Percentiles rank a stretch among this genome's conserved stretches.
phyloP scores from a whole-genome alignment of 2,888 invertebrate genomes.

The Dinocampus coccinellae region DNA sequence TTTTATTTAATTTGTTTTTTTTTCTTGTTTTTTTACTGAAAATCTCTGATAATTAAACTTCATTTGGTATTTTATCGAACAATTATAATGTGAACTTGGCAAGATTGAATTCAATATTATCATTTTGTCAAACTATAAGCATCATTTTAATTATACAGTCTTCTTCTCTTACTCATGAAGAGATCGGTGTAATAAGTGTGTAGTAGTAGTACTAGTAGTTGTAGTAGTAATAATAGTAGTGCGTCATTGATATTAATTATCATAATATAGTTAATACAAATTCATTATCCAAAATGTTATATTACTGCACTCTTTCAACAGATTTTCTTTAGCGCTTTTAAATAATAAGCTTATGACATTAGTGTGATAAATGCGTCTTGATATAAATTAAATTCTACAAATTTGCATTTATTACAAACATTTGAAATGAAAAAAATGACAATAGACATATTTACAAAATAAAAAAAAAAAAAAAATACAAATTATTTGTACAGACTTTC shows the following conservation, averaged over 20 bases:
- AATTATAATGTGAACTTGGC: conserved; percentile 4
- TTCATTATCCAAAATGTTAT: neutral
- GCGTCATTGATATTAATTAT: neutral
- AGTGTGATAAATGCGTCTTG: neutral
- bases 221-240: too few relatives aligned
- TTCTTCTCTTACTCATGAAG: conserved; percentile 1
- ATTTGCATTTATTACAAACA: conserved; percentile 22
- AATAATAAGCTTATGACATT: neutral
- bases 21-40: neutral
- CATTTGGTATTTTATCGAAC: conserved; percentile 3
- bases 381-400: conserved; percentile 1
- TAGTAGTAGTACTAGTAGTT: too few relatives aligned
- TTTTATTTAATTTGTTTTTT: too few relatives aligned
- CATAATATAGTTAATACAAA: neutral
- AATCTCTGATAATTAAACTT: neutral
- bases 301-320: neutral
- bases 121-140: neutral
- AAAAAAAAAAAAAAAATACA: conserved; percentile 25
- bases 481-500: conserved; percentile 24
- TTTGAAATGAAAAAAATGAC: neutral
- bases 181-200: conserved; percentile 8
- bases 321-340: neutral
- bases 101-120: conserved; percentile 10
- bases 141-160: conserved; percentile 17
- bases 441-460: conserved; percentile 24